These are phyloP conservation scores for Ptychochromis oligacanthus DNA, from an alignment of 2,113 vertebrate genomes.

Conservation along the genomic window DNA sequence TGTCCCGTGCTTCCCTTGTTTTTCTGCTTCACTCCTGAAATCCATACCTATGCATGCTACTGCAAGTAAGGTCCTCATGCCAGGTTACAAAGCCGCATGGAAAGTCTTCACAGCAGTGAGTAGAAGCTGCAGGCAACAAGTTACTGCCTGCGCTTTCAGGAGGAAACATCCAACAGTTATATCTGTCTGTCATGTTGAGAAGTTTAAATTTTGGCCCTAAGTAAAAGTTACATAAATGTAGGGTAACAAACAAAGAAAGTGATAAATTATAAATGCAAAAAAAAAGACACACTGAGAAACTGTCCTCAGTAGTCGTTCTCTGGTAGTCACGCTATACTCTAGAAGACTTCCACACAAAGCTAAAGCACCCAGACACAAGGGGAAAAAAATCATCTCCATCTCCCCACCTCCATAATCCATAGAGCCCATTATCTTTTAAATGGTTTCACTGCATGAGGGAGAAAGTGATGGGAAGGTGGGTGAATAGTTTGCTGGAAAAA, in stretches of 20 bases:
- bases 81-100: background rate
- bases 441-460: conserved; percentile 24
- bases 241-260: background rate
- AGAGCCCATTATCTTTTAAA: conserved; percentile 57
- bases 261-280: conserved; percentile 7
- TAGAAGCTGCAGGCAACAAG: background rate
- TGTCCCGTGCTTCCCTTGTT: background rate
- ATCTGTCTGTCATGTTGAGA: background rate
- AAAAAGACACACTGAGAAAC: background rate
- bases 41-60: background rate
- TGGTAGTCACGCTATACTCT: background rate
- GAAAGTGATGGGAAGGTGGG: conserved; percentile 29
- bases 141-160: background rate
- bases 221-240: background rate
- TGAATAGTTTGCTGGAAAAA: conserved; percentile 46
- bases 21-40: background rate
- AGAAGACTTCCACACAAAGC: background rate
- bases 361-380: conserved; percentile 1
- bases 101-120: background rate
- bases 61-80: background rate
- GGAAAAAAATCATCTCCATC: conserved; percentile 11
- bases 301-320: conserved; percentile 5
- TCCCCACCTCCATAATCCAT: conserved; percentile 45
- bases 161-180: background rate
- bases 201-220: background rate